Evolutionary conservation across 1,140 invertebrate genomes (phyloP).

Genomic region (Formica exsecta): DNA sequence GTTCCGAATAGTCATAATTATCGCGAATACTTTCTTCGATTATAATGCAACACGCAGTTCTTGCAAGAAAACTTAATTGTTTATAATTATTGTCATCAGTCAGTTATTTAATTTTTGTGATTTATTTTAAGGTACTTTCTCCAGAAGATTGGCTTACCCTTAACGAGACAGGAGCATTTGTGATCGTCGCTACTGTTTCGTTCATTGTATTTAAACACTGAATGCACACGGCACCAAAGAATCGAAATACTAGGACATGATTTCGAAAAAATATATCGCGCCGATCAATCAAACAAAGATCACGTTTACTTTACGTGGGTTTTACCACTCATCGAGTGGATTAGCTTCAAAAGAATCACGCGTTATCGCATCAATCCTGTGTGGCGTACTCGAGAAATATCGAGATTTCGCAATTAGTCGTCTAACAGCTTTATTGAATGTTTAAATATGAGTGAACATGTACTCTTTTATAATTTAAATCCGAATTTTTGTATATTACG

Average conservation of each 20-base stretch:
- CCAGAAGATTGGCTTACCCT: constrained; percentile 52
- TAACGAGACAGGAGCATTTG: neutral
- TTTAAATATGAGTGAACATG: neutral
- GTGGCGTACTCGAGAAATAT: neutral
- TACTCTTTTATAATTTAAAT: neutral
- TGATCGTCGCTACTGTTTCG: neutral
- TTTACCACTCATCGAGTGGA: constrained; percentile 43
- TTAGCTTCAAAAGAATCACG: constrained; percentile 5
- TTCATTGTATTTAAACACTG: constrained; percentile 65
- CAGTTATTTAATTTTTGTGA: neutral
- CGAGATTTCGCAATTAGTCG: constrained; percentile 50
- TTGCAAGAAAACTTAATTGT: neutral
- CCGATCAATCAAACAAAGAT: constrained; percentile 33
- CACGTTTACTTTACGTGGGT: constrained; percentile 9
- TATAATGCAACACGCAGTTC: neutral
- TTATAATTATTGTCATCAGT: neutral
- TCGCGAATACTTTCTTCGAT: neutral
- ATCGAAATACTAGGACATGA: neutral
- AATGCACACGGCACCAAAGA: constrained; percentile 70
- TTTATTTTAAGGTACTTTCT: neutral
- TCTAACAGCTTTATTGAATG: neutral
- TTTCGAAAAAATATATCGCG: constrained; percentile 51
- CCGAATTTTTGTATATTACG: neutral
- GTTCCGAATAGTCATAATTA: neutral
- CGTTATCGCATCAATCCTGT: constrained; percentile 46